Conservation (phyloP, 2,797 vertebrate genomes). For the Clarias laeviceps region DNA sequence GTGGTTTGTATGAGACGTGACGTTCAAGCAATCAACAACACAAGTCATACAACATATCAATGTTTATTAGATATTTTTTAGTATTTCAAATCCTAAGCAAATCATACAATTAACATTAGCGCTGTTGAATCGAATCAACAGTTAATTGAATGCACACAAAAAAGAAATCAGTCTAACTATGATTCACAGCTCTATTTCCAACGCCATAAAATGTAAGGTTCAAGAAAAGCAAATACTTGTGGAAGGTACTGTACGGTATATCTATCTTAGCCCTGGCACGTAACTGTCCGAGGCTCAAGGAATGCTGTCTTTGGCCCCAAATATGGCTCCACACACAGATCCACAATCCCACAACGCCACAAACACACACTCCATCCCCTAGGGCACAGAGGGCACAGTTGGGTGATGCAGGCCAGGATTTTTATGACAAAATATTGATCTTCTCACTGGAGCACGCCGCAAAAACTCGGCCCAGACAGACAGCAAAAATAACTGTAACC, state of each 20-base stretch:
- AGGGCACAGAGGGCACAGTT: constrained; percentile 81
- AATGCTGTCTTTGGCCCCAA: neutral
- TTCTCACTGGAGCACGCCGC: constrained; percentile 80
- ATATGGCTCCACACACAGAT: constrained; percentile 26
- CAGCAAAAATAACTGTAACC: constrained; percentile 99
- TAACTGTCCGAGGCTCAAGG: neutral
- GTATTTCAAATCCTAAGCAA: too few species aligned
- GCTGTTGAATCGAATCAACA: too few species aligned
- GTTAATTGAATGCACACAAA: too few species aligned
- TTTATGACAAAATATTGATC: constrained; percentile 96
- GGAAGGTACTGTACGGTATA: neutral
- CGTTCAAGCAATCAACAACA: too few species aligned
- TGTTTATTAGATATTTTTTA: too few species aligned
- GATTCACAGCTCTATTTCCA: neutral
- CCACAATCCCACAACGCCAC: constrained; percentile 21
- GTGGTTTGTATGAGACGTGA: too few species aligned
- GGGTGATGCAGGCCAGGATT: constrained; percentile 85
- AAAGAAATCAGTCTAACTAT: too few species aligned
- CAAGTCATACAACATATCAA: too few species aligned
- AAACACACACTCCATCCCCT: constrained; percentile 61
- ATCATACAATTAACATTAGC: too few species aligned
- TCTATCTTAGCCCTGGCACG: neutral
- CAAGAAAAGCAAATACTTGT: neutral
- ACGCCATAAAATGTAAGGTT: neutral
- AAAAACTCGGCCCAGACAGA: constrained; percentile 96